Evolutionary conservation across 2,797 vertebrate genomes (phyloP).

Genomic region (Tragopan temminckii): DNA sequence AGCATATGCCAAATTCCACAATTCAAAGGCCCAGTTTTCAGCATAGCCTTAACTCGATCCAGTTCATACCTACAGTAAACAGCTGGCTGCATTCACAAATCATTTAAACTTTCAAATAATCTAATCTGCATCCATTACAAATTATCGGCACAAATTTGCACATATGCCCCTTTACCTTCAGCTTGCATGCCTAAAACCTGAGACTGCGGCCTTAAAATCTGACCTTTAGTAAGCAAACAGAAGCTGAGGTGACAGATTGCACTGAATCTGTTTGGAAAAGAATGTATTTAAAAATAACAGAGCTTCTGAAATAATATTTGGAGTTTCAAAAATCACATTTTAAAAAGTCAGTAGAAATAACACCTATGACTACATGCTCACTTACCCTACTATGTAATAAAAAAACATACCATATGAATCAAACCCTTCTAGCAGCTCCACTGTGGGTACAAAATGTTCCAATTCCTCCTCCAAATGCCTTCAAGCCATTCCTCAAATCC

Average conservation of each 20-base stretch:
- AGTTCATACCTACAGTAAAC: not conserved
- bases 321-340: slow-evolving; percentile 45
- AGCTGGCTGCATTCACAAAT: not conserved
- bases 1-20: not conserved
- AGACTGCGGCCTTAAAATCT: slow-evolving; percentile 6
- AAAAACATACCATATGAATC: slow-evolving; percentile 44
- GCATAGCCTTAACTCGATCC: slow-evolving; percentile 1
- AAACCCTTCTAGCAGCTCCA: not conserved
- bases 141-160: not conserved
- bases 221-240: slow-evolving; percentile 46
- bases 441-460: not conserved
- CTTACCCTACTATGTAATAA: slow-evolving; percentile 26
- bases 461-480: slow-evolving; percentile 38
- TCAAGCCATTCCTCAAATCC: not conserved
- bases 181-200: not conserved
- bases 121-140: not conserved
- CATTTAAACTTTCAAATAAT: not conserved
- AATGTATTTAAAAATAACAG: slow-evolving; percentile 38
- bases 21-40: not conserved
- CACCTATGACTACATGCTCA: slow-evolving; percentile 31
- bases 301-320: slow-evolving; percentile 50
- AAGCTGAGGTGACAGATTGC: slow-evolving; percentile 27
- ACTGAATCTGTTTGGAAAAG: slow-evolving; percentile 30
- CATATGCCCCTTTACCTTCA: not conserved
- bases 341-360: slow-evolving; percentile 55